phyloP scores from a whole-genome alignment of 2,888 invertebrate species.

The Lottia gigantea region DNA sequence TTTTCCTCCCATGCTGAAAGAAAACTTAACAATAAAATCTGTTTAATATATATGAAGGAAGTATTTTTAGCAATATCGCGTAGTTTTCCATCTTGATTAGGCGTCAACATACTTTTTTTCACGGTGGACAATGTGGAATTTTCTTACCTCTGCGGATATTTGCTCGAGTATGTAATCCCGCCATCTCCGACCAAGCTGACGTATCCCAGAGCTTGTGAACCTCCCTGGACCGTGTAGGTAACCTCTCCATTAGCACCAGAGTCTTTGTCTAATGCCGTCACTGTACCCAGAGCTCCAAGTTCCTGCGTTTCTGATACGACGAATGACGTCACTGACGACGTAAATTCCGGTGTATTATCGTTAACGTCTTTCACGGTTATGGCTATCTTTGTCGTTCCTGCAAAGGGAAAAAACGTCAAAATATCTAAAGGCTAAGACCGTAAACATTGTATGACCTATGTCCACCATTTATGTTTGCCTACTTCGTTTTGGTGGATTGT shows the following conservation, averaged over 20 bases:
- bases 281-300: background rate
- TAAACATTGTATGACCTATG: no score
- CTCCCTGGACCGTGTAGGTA: background rate
- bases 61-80: no score
- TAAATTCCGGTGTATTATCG: constrained; percentile 1
- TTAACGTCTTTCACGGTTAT: background rate
- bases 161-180: background rate
- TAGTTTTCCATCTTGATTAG: no score
- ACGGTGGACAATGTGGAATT: no score
- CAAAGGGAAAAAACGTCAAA: background rate
- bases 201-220: background rate
- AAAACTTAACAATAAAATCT: no score
- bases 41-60: no score
- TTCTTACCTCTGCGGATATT: background rate
- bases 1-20: background rate
- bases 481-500: no score
- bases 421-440: no score
- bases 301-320: background rate
- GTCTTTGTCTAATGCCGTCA: background rate
- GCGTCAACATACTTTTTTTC: no score
- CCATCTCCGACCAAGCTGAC: background rate
- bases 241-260: background rate
- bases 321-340: background rate
- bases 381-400: background rate
- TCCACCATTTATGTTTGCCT: no score